Evolutionary conservation across 2,888 invertebrate genomes (phyloP), one percentile per base, ranked within the genome.

Genomic region (Eupithecia exiguata): DNA sequence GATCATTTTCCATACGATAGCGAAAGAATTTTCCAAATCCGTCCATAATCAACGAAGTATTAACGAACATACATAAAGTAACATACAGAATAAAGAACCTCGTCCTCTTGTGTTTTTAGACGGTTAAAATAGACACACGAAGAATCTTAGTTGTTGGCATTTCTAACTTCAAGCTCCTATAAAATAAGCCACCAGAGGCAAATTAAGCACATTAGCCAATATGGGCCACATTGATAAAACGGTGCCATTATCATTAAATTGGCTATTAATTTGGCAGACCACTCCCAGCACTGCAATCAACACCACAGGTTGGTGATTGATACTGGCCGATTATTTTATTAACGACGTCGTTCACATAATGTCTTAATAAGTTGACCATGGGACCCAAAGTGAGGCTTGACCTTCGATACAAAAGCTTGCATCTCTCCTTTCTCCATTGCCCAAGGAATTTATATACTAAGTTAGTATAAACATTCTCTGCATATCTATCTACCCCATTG

Each of bases 231-330:
- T 53, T 65, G 72, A 71, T 76, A 69, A 69, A 68, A 61, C 35
- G 35, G 3, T 66, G 68, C 40, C 71, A 76, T 71, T 76, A 58
- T 69, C 46, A 21, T 65, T 66, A 69, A 70, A 76, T 76, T 73
- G 73, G 61, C 73, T 69, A 76, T 76, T 73, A 76, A 70, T 73
- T 76, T 65, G 63, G 43, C 49, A 38, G 49, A 58, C 66, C 69
- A 49, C 71, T 69, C 73, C 75, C 70, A 30, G 30, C 67, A 62
- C 49, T 69, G 65, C 49, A 61, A 71, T 74, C 25, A 72, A 61
- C 72, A 65, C 72, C 70, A 70, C 75, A 68, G 58, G 72, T 66
- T 73, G n/a, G 21, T 67, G 46, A 72, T 72, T 75, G 68, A 68
- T 63, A 63, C 46, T 40, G 46, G 21, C 66, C 68, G 49, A 58